These are phyloP conservation scores for Oreochromis grahami DNA, from an alignment of 2,797 vertebrate genomes.

Conservation along the genomic window DNA sequence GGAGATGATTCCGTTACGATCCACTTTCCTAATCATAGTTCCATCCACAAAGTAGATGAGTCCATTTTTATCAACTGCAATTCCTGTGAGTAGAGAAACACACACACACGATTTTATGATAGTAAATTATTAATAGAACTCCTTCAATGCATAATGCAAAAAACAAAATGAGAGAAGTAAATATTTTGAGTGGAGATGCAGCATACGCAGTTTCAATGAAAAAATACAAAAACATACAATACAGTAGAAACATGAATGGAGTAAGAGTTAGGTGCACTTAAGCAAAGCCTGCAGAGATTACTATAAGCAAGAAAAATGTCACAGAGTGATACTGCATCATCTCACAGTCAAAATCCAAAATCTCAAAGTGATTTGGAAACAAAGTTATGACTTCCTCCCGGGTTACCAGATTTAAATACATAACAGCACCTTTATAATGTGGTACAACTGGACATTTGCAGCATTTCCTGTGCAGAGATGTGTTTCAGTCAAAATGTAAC, in stretches of 20 bases:
- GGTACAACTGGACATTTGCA: neutral
- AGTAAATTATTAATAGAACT: neutral
- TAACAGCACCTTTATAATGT: neutral
- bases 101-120: accelerated
- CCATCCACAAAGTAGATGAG: slow-evolving; percentile 98
- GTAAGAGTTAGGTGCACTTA: neutral
- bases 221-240: neutral
- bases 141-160: neutral
- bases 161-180: neutral
- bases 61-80: slow-evolving; percentile 93
- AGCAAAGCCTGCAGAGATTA: neutral
- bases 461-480: neutral
- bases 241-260: neutral
- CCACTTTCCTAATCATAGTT: slow-evolving; percentile 98
- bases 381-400: neutral
- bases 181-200: neutral
- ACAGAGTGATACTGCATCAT: neutral
- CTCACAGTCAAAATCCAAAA: neutral
- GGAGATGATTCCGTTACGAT: slow-evolving; percentile 98
- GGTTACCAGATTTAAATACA: neutral
- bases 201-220: neutral
- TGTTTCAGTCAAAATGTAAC: neutral
- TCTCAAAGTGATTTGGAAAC: neutral
- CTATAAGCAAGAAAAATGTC: neutral
- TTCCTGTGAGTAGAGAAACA: slow-evolving; percentile 67